Evolutionary conservation across 1,140 invertebrate species (phyloP), one percentile per base, ranked within the genome.

Genomic region (Phthorimaea operculella): DNA sequence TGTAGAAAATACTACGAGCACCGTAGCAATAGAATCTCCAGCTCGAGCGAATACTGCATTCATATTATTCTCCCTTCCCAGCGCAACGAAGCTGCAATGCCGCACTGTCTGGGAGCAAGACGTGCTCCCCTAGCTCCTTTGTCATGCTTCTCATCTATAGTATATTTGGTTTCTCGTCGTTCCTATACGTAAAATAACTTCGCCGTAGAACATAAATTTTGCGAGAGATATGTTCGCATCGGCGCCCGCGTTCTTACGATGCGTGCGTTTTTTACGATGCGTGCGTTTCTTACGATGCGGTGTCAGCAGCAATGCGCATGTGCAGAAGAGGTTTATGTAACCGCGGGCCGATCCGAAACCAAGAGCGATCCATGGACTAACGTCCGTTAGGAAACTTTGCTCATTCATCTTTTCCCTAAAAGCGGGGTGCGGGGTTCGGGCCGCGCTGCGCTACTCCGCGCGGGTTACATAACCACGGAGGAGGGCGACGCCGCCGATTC

Each of bases 371-470:
- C 71, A 75, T 77, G 72, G 72, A 70, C 68, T 75, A 73, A 67
- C 70, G 76, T 78, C 76, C 72, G 77, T 74, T 79, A 77, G 76
- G 75, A 81, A 83, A 83, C 75, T 81, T 83, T 79, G 63, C 76
- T 76, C 79, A 83, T 81, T 83, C 78, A 83, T 83, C 79, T 81
- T 80, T 83, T 81, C 79, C 76, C 76, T 72, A 73, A 77, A 75
- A 70, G 76, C 65, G 79, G 76, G 76, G 76, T 62, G 76, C 54
- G 75, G 74, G 74, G 73, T 52, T 48, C 66, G 68, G 56, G 67
- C 59, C 52, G 72, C 70, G 70, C 69, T 77, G 74, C 76, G 74
- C 79, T 76, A 74, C 76, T 64, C 68, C 63, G 70, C 61, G 59
- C 60, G 58, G 44, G 70, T 80, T 78, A 80, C 60, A 58, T 81